phyloP scores from a whole-genome alignment of 2,888 invertebrate genomes.

The Diadegma fenestrale region DNA sequence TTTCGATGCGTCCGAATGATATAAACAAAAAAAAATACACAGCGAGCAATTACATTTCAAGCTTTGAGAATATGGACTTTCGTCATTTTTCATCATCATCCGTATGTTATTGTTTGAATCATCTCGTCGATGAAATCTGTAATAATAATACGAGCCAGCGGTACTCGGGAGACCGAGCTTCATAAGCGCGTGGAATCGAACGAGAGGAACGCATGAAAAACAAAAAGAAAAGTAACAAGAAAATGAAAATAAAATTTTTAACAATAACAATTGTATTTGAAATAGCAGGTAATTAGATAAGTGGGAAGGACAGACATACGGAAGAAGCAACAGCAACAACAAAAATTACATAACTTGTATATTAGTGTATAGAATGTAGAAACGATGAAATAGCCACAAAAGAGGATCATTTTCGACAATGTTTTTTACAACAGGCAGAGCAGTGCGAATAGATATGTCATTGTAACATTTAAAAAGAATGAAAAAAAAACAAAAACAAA shows the following conservation, averaged over 20 bases:
- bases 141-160: conserved; percentile 76
- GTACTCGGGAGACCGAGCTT: conserved; percentile 69
- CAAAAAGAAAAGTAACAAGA: conserved; percentile 37
- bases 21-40: neutral
- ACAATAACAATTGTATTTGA: conserved; percentile 78
- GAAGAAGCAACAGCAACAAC: conserved; percentile 71
- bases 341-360: conserved; percentile 84
- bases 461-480: conserved; percentile 75
- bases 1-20: conserved; percentile 3
- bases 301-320: conserved; percentile 83
- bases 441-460: conserved; percentile 81
- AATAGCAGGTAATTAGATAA: conserved; percentile 82
- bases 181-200: conserved; percentile 34
- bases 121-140: conserved; percentile 31
- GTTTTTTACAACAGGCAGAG: conserved; percentile 84
- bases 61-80: conserved; percentile 1
- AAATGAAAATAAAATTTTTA: conserved; percentile 38
- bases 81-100: conserved; percentile 7
- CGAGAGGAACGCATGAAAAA: conserved; percentile 16
- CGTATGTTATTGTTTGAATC: conserved; percentile 37
- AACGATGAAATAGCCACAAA: conserved; percentile 82
- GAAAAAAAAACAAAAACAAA: conserved; percentile 63
- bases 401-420: conserved; percentile 84
- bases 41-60: neutral
- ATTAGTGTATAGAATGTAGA: conserved; percentile 85